These are phyloP conservation scores for Phylloscopus collybita DNA, from an alignment of 2,797 vertebrate genomes.

Conservation along the genomic window DNA sequence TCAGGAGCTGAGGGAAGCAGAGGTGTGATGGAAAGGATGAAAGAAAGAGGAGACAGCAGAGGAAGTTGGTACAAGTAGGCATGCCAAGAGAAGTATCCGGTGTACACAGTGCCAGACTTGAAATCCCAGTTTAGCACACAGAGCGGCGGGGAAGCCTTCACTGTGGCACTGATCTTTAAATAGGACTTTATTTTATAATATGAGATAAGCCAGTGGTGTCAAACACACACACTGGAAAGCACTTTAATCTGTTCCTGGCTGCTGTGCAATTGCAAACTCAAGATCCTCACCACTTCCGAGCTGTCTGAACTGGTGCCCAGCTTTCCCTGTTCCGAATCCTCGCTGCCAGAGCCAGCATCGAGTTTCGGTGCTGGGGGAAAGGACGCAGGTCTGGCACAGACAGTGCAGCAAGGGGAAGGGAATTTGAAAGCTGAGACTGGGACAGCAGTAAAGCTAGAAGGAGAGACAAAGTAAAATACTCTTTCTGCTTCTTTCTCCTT, in stretches of 20 bases:
- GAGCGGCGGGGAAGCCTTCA: conserved; percentile 40
- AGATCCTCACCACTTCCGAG: conserved; percentile 57
- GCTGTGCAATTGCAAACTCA: not conserved
- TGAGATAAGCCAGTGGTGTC: conserved; percentile 28
- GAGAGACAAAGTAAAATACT: not conserved
- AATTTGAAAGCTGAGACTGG: not conserved
- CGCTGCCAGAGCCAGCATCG: not conserved
- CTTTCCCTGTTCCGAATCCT: conserved; percentile 1
- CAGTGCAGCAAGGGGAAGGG: not conserved
- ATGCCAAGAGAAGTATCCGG: conserved; percentile 56
- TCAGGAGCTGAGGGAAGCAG: not conserved
- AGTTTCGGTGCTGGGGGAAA: not conserved
- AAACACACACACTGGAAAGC: not conserved
- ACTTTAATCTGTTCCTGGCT: conserved; percentile 17
- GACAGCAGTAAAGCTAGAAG: not conserved
- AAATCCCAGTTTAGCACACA: conserved; percentile 24
- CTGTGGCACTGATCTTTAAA: conserved; percentile 48
- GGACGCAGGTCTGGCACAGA: not conserved
- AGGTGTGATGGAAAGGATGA: not conserved
- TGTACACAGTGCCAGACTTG: not conserved
- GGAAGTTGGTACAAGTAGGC: conserved; percentile 43
- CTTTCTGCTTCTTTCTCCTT: not conserved
- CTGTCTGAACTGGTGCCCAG: conserved; percentile 42
- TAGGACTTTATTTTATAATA: conserved; percentile 60
- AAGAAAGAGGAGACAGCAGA: conserved; percentile 34